Evolutionary conservation across 1,140 invertebrate species (phyloP).

Genomic region (Drosophila pandora): DNA sequence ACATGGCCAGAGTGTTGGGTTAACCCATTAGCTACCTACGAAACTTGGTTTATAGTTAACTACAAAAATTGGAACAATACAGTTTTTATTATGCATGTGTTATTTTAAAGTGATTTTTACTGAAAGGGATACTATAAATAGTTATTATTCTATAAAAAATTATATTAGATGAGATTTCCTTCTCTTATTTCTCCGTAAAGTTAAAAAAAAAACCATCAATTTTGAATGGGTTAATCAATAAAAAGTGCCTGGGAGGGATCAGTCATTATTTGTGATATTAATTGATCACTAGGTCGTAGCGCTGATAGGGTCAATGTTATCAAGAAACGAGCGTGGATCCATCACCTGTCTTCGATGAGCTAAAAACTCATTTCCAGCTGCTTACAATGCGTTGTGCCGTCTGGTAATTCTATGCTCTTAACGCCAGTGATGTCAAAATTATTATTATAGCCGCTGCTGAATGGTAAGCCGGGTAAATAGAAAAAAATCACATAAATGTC

Average conservation of each 20-base stretch:
- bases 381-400: conserved; percentile 46
- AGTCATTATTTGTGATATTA: conserved; percentile 61
- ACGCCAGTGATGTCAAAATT: conserved; percentile 74
- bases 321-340: conserved; percentile 36
- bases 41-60: not conserved
- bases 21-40: conserved; percentile 14
- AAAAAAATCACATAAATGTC: conserved; percentile 34
- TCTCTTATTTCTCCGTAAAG: not conserved
- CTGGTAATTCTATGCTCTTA: conserved; percentile 62
- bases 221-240: conserved; percentile 27
- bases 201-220: not conserved
- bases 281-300: conserved; percentile 71
- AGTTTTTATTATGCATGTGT: not conserved
- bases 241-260: conserved; percentile 8
- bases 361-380: conserved; percentile 23
- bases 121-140: too few relatives aligned
- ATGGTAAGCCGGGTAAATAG: conserved; percentile 34
- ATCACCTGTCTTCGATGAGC: conserved; percentile 32
- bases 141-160: not conserved
- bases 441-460: conserved; percentile 59
- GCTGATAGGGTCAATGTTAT: conserved; percentile 62
- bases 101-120: not conserved
- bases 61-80: not conserved
- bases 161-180: not conserved
- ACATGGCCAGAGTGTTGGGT: conserved; percentile 21